Evolutionary conservation across 1,140 invertebrate genomes (phyloP), one percentile per base, ranked within the genome.

Genomic region (Camponotus vicinus): DNA sequence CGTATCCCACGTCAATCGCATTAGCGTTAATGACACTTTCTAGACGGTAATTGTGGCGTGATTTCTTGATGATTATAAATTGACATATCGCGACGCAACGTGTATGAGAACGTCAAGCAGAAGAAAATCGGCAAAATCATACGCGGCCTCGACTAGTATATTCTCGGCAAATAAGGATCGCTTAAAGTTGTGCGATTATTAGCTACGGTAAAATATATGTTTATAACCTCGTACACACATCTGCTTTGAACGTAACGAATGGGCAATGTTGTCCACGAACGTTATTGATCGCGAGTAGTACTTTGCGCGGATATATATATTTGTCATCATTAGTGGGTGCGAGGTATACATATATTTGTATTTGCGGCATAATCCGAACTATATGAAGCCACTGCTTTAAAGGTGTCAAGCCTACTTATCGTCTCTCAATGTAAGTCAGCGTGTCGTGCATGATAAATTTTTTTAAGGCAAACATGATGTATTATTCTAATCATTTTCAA

Each of bases 11-110:
- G 61, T 78, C 49, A 52, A 69, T 69, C 64, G 13, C 15, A 5
- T 55, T n/a, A 52, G 66, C 21, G 49, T 32, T 76, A 70, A 88
- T 85, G 86, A 86, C 79, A 88, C 86, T 85, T 88, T 84, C 78
- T 69, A 77, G 90, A 85, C 86, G 75, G 73, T 91, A 89, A 91
- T 91, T 88, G 87, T 82, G 86, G 78, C 75, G 76, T 89, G 91
- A 91, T 88, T 91, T 84, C 66, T 77, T 88, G 86, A 89, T 86
- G 88, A 91, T 90, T 91, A 92, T 89, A 92, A 92, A 92, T 91
- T 90, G 91, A 80, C 69, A 61, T 18, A 40, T 73, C 67, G 45
- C 55, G 69, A 73, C n/a, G 37, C 55, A 70, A 57, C 49, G 21
- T 42, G 42, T 27, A n/a, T 32, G 21, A 52, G 49, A 18, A 21